Base-by-base conservation (phyloP, 2,797 vertebrate species). In the Coranthus polyacanthus region DNA sequence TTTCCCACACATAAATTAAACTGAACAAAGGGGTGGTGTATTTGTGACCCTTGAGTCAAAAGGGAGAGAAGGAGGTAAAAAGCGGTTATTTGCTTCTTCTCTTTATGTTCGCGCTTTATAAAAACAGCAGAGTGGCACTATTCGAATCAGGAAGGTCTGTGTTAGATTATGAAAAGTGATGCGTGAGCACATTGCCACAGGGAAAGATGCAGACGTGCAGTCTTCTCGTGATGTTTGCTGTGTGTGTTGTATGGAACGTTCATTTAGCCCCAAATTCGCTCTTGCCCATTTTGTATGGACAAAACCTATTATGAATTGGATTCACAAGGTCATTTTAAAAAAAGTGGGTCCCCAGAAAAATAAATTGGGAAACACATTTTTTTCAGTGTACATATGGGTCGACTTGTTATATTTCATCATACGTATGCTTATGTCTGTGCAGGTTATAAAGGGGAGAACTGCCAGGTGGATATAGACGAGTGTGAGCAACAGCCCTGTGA, bases 391-490 rank as follows among this genome's bases (percentile, higher is more conserved):
- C n/a, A n/a, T n/a, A n/a, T n/a, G n/a, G n/a, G n/a, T n/a, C n/a
- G n/a, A n/a, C n/a, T n/a, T n/a, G n/a, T n/a, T n/a, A n/a, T n/a
- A n/a, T n/a, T n/a, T n/a, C n/a, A n/a, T 44, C 21, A 7, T 43
- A 22, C 52, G 4, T 56, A 4, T 39, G 15, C 72, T 34, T 70
- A 11, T 45, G 32, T 65, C 16, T 69, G 10, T 52, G 0, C 83
- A 99, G 97, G 97, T 56, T 99, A 96, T 37, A 74, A 85, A 0
- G 97, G 97, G 0, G 84, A 89, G 22, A 83, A 83, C 84, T 99
- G 97, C 29, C 94, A 97, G 75, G 65, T 95, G 76, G 97, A 98
- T 0, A 73, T 94, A 59, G 87, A 97, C 0, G 97, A 99, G 82
- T 99, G 97, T 69, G 88, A 72, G 0, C 1, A 70, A 11, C 29